Conservation (phyloP, 1,140 invertebrate species). For the Ooceraea biroi region DNA sequence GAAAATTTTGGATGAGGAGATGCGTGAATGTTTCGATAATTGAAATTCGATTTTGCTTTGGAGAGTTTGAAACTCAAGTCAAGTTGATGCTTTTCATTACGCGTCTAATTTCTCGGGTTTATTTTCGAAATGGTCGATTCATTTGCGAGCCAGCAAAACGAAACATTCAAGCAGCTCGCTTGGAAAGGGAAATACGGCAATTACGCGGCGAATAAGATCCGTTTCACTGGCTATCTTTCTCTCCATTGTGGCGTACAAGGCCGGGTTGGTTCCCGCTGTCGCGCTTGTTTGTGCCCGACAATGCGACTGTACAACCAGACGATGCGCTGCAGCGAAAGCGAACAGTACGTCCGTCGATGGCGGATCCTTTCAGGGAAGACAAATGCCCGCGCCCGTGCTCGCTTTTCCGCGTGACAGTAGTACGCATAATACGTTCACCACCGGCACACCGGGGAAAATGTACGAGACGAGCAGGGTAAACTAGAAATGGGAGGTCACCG, state of each 20-base stretch:
- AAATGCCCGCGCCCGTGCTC: slow-evolving; percentile 23
- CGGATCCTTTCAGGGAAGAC: slow-evolving; percentile 46
- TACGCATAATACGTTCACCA: slow-evolving; percentile 48
- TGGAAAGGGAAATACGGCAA: slow-evolving; percentile 7
- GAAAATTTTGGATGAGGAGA: no score
- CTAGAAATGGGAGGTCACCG: slow-evolving; percentile 24
- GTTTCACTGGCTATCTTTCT: background rate
- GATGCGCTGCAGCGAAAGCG: background rate
- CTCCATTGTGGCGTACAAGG: slow-evolving; percentile 25
- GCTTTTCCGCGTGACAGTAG: slow-evolving; percentile 6
- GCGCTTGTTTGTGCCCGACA: slow-evolving; percentile 35
- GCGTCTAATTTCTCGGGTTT: background rate
- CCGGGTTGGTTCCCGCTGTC: slow-evolving; percentile 16
- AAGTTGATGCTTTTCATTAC: background rate
- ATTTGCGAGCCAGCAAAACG: background rate
- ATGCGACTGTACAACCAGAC: slow-evolving; percentile 43
- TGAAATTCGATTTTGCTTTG: no score
- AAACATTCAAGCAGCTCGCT: slow-evolving; percentile 19
- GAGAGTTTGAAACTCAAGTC: no score
- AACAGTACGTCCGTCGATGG: slow-evolving; percentile 42
- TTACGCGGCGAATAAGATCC: slow-evolving; percentile 47
- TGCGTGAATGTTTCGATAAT: no score
- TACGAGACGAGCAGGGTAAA: slow-evolving; percentile 23
- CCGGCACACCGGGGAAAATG: slow-evolving; percentile 24
- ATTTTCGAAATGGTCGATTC: slow-evolving; percentile 13